Percentiles rank a stretch among this genome's conserved stretches.
Conservation (phyloP, 2,888 invertebrate species). For the Mesopsocus fuscifrons region DNA sequence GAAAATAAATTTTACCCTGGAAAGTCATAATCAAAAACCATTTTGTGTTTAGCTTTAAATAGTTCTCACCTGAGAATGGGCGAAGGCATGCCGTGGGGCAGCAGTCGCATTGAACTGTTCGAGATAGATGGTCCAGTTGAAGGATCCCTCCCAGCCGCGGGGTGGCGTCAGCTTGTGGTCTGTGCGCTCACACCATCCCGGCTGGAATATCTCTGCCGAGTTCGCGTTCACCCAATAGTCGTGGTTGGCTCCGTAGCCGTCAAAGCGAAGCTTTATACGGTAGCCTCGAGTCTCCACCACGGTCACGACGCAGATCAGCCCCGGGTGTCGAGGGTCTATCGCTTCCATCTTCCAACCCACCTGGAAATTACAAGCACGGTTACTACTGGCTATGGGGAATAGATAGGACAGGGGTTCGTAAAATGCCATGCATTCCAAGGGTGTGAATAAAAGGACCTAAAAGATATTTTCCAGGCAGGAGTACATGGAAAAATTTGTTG, state of each 20-base stretch:
- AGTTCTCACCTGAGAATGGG: background rate
- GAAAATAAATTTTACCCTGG: no score
- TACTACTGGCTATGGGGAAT: no score
- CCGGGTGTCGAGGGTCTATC: conserved; percentile 80
- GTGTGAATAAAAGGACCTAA: no score
- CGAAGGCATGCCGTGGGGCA: conserved; percentile 38
- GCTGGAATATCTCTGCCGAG: conserved; percentile 77
- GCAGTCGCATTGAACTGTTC: conserved; percentile 51
- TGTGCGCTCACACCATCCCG: conserved; percentile 84
- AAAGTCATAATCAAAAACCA: conserved; percentile 16
- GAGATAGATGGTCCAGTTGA: conserved; percentile 72
- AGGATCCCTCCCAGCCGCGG: conserved; percentile 39
- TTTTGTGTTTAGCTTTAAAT: no score
- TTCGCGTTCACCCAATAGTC: conserved; percentile 92
- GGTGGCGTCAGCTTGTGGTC: conserved; percentile 63
- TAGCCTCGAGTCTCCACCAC: conserved; percentile 68
- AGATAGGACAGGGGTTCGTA: no score
- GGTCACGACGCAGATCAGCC: conserved; percentile 72
- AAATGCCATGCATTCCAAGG: no score
- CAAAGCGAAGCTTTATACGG: conserved; percentile 73
- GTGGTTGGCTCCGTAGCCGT: conserved; percentile 71
- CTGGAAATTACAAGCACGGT: conserved; percentile 29
- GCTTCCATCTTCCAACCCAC: conserved; percentile 84
- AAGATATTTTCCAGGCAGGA: no score
- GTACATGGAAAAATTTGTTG: no score